These are phyloP conservation scores for Aplysina aerophoba DNA, from an alignment of 37 sponge, comb jelly and placozoan genomes.

Conservation along the genomic window DNA sequence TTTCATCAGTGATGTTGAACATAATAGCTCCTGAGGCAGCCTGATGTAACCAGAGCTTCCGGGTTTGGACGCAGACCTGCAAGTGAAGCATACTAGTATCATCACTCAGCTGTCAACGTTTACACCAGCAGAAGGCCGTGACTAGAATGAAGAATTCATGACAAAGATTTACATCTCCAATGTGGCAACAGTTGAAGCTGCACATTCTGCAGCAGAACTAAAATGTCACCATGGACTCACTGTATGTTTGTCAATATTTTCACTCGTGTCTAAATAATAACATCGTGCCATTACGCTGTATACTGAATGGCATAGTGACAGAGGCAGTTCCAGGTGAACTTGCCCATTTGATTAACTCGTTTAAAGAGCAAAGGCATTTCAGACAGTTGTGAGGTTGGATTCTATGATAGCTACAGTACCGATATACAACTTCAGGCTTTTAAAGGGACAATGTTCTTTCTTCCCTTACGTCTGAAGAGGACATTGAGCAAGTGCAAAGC, in stretches of 20 bases:
- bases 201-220: not conserved
- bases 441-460: conserved; percentile 49
- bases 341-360: conserved; percentile 22
- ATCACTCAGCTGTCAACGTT: conserved; percentile 44
- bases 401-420: conserved; percentile 47
- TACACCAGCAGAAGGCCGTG: conserved; percentile 3
- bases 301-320: conserved; percentile 33
- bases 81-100: conserved; percentile 3
- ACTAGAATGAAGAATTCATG: not conserved
- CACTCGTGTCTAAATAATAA: conserved; percentile 8
- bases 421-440: conserved; percentile 35
- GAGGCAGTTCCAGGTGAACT: conserved; percentile 47
- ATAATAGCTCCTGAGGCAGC: not conserved
- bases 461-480: conserved; percentile 42
- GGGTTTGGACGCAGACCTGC: conserved; percentile 7
- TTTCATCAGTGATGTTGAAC: no score
- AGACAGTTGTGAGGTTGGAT: conserved; percentile 42
- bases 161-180: not conserved
- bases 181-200: conserved; percentile 19
- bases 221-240: not conserved
- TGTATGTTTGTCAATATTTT: conserved; percentile 34
- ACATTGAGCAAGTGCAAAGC: no score
- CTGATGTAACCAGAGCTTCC: not conserved
- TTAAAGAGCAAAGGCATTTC: conserved; percentile 52
- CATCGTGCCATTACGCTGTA: conserved; percentile 40